Base-by-base conservation (phyloP, 2,888 invertebrate genomes). In the Tromatobia lineatoria region DNA sequence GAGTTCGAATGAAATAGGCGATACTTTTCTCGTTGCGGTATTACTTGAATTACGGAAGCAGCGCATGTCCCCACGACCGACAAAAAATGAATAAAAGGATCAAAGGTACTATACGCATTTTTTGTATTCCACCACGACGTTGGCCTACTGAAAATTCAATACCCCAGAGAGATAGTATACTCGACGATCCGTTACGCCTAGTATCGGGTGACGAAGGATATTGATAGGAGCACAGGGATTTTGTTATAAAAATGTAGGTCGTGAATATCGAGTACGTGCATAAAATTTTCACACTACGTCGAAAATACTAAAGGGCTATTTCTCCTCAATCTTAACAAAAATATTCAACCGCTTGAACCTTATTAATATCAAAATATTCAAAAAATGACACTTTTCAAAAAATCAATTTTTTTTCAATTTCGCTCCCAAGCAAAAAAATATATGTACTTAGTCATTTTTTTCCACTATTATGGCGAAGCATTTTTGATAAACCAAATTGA, bases 161-260 rank as follows among this genome's bases (percentile, higher is more conserved):
- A 75, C 75, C 38, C 75, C 50, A 25, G 67, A 8, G 67, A 67
- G 45, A 15, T 38, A 3, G 15, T 34, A 42, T 20, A 29, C 23
- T 59, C 8, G 25, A 20, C 20, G 45, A 50, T 61, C 29, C 64
- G 64, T 52, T 47, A 67, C 67, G 67, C 13, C 23, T 67, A 15
- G 75, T 75, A 52, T 75, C 75, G 75, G 23, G 75, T 75, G 29
- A 64, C 75, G 75, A 52, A 29, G 18, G 15, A 47, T 45, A 29
- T n/a, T 1, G 38, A 71, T 50, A 70, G 45, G 64, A 61, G 42
- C 18, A 20, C 15, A 50, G 81, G 45, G 54, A 61, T 79, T 81
- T 81, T 42, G 20, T 75, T 74, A 4, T n/a, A 52, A 80, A 66
- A 75, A 83, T 76, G 42, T 84, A 66, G 84, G 81, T 75, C 84